phyloP scores from a whole-genome alignment of 2,797 vertebrate species.

The Pseudomugil gertrudae region DNA sequence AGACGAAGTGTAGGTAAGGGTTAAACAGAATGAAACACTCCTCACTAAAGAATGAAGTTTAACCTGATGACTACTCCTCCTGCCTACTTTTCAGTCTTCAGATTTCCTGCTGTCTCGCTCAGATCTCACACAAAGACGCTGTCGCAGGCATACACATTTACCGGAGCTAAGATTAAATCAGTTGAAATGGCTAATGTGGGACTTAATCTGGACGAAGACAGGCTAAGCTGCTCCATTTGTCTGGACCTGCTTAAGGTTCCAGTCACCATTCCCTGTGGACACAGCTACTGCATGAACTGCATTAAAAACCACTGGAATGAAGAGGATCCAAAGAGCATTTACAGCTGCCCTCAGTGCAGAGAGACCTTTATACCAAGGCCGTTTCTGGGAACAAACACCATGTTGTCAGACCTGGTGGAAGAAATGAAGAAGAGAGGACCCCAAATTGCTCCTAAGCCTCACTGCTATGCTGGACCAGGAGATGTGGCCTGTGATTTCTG shows the following conservation, averaged over 20 bases:
- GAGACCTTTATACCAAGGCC: background rate
- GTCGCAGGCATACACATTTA: no score
- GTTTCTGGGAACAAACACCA: background rate
- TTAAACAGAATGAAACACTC: background rate
- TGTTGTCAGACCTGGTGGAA: background rate
- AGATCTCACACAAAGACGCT: background rate
- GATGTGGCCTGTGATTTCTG: constrained; percentile 1
- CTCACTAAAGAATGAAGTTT: background rate
- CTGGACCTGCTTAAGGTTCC: background rate
- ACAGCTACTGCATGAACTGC: constrained; percentile 27
- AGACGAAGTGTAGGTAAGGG: no score
- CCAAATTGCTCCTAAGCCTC: background rate
- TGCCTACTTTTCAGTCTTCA: background rate
- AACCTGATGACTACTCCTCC: background rate
- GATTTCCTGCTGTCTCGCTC: background rate
- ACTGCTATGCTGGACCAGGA: background rate
- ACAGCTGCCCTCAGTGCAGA: constrained; percentile 2
- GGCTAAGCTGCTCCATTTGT: background rate
- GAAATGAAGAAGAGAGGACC: background rate
- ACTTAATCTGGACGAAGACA: background rate
- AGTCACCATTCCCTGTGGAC: constrained; percentile 17
- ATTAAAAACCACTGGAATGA: constrained; percentile 1
- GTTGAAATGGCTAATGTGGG: background rate
- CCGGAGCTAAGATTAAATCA: background rate
- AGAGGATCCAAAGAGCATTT: background rate